A percentile compares a stretch with the other conserved stretches of the same genome.
Conservation (phyloP, 23 tunicate species). For the Ciona savignyi region DNA sequence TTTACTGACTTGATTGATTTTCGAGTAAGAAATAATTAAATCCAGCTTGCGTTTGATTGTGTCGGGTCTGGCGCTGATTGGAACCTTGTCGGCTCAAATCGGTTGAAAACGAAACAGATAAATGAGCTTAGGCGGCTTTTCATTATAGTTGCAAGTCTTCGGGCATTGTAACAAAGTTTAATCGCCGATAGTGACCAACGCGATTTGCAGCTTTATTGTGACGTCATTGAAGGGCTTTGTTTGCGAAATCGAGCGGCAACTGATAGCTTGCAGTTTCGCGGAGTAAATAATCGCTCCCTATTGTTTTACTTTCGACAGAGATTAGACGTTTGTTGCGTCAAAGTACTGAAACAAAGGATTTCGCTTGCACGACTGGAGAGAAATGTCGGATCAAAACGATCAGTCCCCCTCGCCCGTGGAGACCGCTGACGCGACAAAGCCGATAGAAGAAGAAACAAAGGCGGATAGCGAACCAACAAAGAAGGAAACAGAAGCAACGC, state of each 20-base stretch:
- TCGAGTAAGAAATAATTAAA: background rate
- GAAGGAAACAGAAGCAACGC: background rate
- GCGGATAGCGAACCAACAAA: background rate
- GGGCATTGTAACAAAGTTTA: background rate
- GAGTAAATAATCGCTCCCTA: background rate
- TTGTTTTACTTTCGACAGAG: conserved; percentile 1
- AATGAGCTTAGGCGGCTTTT: background rate
- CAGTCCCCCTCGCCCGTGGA: background rate
- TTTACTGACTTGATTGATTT: background rate
- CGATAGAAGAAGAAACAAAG: background rate
- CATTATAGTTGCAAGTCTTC: background rate
- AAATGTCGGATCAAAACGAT: background rate
- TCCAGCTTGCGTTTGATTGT: background rate
- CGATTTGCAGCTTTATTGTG: background rate
- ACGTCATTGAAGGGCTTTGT: background rate
- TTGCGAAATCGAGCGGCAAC: background rate
- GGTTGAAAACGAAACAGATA: background rate
- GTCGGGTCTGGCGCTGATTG: too few species aligned
- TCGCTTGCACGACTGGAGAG: background rate
- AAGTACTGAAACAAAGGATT: background rate
- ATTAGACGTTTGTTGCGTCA: background rate
- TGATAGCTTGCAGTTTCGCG: background rate
- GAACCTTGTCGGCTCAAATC: background rate
- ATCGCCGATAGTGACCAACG: background rate
- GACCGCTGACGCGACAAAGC: background rate